Percentiles rank a stretch among this genome's conserved stretches.
These are phyloP conservation scores for Catharus minimus DNA, from an alignment of 2,113 vertebrate genomes.

Conservation along the genomic window DNA sequence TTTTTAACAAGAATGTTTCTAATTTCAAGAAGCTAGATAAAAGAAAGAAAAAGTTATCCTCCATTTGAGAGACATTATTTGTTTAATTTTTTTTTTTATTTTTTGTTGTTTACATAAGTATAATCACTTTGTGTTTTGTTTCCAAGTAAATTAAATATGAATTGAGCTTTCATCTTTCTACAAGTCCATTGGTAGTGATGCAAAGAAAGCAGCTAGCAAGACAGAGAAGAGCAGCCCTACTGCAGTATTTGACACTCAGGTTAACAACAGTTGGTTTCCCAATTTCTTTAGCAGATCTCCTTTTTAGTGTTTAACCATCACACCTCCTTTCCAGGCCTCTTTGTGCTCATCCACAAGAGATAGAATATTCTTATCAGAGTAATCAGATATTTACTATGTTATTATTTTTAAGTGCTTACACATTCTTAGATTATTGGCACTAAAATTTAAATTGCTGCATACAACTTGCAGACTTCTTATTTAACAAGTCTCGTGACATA, in stretches of 20 bases:
- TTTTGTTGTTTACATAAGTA: background rate
- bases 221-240: background rate
- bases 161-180: background rate
- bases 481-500: background rate
- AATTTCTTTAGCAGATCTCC: background rate
- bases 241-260: background rate
- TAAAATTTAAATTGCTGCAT: background rate
- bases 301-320: background rate
- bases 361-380: background rate
- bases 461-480: background rate
- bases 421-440: background rate
- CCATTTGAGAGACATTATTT: background rate
- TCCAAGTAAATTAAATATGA: background rate
- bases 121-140: background rate
- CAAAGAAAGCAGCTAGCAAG: background rate
- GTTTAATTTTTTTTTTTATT: background rate
- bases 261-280: background rate
- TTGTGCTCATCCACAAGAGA: background rate
- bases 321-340: background rate
- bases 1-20: background rate
- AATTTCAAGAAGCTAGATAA: background rate
- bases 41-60: background rate
- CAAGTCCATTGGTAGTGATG: background rate
- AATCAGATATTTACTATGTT: background rate
- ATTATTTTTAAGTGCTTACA: background rate